Conservation (phyloP, 35 echinoderm and acorn worm species). For the Nesometra sesokonis region DNA sequence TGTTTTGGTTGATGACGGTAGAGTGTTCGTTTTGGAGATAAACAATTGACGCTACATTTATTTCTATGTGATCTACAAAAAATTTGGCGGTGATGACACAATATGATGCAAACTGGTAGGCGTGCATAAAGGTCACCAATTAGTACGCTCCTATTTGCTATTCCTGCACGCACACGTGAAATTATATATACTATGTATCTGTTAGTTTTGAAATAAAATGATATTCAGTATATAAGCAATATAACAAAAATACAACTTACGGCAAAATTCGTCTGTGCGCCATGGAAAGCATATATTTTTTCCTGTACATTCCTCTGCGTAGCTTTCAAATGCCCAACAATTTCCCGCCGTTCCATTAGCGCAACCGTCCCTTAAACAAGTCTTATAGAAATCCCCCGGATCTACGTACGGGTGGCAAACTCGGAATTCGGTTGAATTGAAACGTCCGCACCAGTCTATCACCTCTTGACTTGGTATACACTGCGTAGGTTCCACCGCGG, state of each 20-base stretch:
- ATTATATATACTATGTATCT: no score
- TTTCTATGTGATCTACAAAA: no score
- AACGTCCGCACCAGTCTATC: neutral
- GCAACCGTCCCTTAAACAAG: neutral
- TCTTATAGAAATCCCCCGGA: neutral
- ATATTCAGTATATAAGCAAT: no score
- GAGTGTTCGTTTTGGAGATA: no score
- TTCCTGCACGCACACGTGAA: no score
- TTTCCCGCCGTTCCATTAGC: neutral
- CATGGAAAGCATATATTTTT: neutral
- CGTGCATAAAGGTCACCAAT: no score
- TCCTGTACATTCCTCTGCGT: neutral
- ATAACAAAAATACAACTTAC: neutral
- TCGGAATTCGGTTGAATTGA: neutral
- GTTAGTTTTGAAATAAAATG: no score
- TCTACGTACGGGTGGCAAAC: neutral
- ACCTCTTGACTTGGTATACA: neutral
- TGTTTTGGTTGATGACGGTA: no score
- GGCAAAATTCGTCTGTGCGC: neutral
- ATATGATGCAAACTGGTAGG: no score
- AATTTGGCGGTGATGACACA: no score
- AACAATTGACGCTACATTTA: no score
- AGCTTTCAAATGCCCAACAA: neutral
- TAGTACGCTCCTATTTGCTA: no score
- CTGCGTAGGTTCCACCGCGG: neutral